Base-by-base conservation (phyloP, 2,797 vertebrate genomes). In the Channallabes apus region DNA sequence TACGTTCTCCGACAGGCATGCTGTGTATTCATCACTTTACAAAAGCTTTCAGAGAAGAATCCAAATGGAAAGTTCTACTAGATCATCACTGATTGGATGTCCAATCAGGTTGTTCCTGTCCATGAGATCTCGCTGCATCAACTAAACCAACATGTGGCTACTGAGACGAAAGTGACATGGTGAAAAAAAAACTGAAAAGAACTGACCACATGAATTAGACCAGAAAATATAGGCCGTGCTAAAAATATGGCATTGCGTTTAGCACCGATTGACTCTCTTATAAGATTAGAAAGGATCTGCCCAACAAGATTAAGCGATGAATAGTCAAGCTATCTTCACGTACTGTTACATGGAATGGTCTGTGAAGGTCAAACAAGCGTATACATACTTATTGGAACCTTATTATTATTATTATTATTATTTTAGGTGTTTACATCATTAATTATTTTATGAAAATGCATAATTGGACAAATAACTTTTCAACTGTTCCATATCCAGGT, bases 21-120 rank as follows among this genome's bases (percentile, higher is more conserved):
- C 78, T 76, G 76, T 80, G 82, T 65, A 77, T 86, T 86, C 51
- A 38, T 68, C 35, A 82, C 82, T 73, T 80, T 62, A 81, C 77
- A 73, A 69, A 76, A 84, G 82, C 82, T 87, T 87, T 80, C 77
- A 61, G 67, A 80, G 20, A 4, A 79, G 46, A 76, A 81, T 87
- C 59, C 32, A 82, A 81, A 67, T 32, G 59, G 61, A 84, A 81
- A 61, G 75, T 59, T 59, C 69, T 29, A 59, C 54, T 54, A n/a
- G 17, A 61, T 69, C 46, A 51, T 79, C 24, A 41, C 75, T 38
- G 81, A 86, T 72, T 27, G 73, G 35, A 56, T 71, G 58, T 41
- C 72, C 81, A 41, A 59, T 59, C 80, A 58, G 27, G 65, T 71
- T 58, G 58, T 56, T 85, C 29, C 46, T 67, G 46, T 59, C n/a